Percentiles rank a stretch among this genome's conserved stretches.
phyloP scores from a whole-genome alignment of 2,113 vertebrate species.

The Uria lomvia region DNA sequence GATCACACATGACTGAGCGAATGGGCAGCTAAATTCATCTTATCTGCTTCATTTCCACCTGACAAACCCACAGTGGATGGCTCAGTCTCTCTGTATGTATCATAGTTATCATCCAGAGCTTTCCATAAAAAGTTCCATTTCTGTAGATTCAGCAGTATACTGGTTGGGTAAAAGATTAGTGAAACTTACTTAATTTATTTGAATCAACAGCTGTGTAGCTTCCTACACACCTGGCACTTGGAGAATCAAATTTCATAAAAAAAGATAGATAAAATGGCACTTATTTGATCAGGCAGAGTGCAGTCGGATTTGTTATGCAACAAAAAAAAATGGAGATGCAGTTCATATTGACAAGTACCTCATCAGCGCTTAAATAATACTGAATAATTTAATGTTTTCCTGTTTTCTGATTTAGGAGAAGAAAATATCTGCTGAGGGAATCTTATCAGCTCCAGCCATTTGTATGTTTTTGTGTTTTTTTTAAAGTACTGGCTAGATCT shows the following conservation, averaged over 20 bases:
- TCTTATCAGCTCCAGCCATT: neutral
- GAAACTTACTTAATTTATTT: neutral
- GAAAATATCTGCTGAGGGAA: neutral
- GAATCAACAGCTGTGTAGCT: neutral
- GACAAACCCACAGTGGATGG: neutral
- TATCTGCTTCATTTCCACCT: neutral
- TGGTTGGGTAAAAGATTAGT: neutral
- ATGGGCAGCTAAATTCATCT: neutral
- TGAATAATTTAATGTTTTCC: neutral
- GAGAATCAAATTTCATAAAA: neutral
- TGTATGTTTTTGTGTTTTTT: neutral
- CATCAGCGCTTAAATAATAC: neutral
- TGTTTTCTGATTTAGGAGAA: neutral
- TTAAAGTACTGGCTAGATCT: neutral
- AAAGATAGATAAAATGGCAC: neutral
- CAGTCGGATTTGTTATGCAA: neutral
- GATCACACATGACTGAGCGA: neutral
- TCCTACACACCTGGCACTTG: slow-evolving; percentile 1
- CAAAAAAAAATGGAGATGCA: neutral
- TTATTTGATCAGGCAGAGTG: neutral
- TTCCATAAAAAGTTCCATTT: neutral
- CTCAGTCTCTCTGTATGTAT: neutral
- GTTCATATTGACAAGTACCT: neutral
- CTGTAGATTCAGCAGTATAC: neutral
- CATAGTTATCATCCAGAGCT: neutral